Conservation (phyloP, 2,888 invertebrate genomes). For the Drosophila borborema region DNA sequence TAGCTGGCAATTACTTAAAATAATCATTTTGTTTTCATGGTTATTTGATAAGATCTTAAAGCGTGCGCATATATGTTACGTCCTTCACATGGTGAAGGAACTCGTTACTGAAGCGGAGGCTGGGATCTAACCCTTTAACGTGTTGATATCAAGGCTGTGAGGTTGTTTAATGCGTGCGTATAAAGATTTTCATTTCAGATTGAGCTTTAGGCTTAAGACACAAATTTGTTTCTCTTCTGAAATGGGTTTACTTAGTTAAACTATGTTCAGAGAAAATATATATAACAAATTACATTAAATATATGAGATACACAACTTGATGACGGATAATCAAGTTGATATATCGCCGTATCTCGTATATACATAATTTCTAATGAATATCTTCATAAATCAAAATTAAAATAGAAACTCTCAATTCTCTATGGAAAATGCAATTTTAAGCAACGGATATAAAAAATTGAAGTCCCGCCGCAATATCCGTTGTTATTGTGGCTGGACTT, state of each 20-base stretch:
- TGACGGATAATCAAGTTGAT: background rate
- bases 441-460: conserved; percentile 31
- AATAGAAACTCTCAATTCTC: conserved; percentile 42
- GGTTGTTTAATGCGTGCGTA: conserved; percentile 25
- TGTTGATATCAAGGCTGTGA: conserved; percentile 49
- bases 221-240: conserved; percentile 30
- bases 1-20: conserved; percentile 71
- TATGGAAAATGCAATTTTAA: conserved; percentile 45
- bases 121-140: conserved; percentile 61
- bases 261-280: background rate
- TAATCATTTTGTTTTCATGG: conserved; percentile 71
- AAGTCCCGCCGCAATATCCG: conserved; percentile 64
- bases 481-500: conserved; percentile 70
- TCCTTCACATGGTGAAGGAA: conserved; percentile 33
- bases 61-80: conserved; percentile 38
- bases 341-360: background rate
- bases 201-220: conserved; percentile 29
- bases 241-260: conserved; percentile 5
- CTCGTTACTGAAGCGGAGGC: conserved; percentile 7
- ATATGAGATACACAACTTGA: background rate
- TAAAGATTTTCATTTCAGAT: conserved; percentile 74
- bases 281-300: background rate
- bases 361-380: conserved; percentile 55
- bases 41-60: conserved; percentile 76
- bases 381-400: conserved; percentile 70